These are phyloP conservation scores for Microplitis manilae DNA, from an alignment of 2,888 invertebrate genomes.

Conservation along the genomic window DNA sequence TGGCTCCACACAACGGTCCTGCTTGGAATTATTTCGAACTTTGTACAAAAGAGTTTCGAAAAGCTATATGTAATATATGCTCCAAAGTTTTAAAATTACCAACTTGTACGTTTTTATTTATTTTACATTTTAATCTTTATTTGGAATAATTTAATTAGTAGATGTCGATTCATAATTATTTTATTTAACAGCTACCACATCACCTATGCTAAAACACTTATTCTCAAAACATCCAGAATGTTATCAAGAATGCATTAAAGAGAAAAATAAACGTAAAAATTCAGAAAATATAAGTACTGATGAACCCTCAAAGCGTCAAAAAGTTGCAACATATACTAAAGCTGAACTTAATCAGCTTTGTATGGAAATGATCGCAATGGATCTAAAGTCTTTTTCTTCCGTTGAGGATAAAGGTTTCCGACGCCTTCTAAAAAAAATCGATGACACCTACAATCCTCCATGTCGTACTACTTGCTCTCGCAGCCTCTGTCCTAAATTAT, in stretches of 20 bases:
- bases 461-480: slow-evolving; percentile 27
- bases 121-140: not conserved
- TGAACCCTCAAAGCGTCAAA: not conserved
- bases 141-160: not conserved
- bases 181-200: not conserved
- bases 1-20: not conserved
- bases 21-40: slow-evolving; percentile 13
- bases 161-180: not conserved
- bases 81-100: not conserved
- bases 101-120: not conserved
- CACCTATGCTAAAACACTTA: slow-evolving; percentile 17
- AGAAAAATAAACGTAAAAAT: not conserved
- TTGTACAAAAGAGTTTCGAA: not conserved
- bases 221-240: not conserved
- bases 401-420: slow-evolving; percentile 30
- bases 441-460: slow-evolving; percentile 19
- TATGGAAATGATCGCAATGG: slow-evolving; percentile 36
- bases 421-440: slow-evolving; percentile 20
- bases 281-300: not conserved
- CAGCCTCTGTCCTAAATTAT: slow-evolving; percentile 23
- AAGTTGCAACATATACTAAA: slow-evolving; percentile 4
- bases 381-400: slow-evolving; percentile 32
- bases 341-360: slow-evolving; percentile 25
- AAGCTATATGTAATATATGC: slow-evolving; percentile 16
- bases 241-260: not conserved